Percentiles rank a stretch among this genome's conserved stretches.
phyloP scores from a whole-genome alignment of 2,113 vertebrate species.

The Bufo bufo region DNA sequence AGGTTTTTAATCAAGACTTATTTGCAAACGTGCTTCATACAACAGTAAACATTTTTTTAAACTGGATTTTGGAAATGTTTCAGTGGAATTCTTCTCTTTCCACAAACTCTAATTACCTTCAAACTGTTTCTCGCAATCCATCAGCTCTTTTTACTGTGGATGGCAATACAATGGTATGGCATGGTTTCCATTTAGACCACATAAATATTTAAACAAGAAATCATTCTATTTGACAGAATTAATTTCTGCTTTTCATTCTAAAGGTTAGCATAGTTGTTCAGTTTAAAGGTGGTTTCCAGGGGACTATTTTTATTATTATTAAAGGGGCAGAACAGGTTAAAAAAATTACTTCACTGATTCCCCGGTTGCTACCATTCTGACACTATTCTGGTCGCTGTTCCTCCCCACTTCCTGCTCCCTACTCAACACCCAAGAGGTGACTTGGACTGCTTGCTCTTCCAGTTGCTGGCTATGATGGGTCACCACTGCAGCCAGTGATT shows the following conservation, averaged over 20 bases:
- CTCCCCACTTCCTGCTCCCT: too few relatives aligned
- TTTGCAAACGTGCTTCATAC: too few relatives aligned
- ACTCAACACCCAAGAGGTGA: too few relatives aligned
- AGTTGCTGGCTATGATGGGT: too few relatives aligned
- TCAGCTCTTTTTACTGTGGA: not conserved
- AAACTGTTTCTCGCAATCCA: not conserved
- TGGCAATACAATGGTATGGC: not conserved
- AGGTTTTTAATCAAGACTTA: too few relatives aligned
- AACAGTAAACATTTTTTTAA: not conserved
- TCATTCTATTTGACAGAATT: not conserved
- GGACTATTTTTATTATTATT: too few relatives aligned
- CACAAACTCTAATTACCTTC: not conserved
- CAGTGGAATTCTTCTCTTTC: not conserved
- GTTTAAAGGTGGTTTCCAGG: not conserved
- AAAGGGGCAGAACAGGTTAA: too few relatives aligned
- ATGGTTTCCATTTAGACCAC: not conserved
- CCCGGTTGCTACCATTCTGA: too few relatives aligned
- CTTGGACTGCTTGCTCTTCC: too few relatives aligned
- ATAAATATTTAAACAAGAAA: not conserved
- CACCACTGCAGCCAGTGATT: too few relatives aligned
- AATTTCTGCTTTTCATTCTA: not conserved
- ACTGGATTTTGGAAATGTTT: not conserved
- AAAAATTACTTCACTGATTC: too few relatives aligned
- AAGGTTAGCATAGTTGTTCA: not conserved
- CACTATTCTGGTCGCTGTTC: too few relatives aligned